Base-by-base conservation (phyloP, 1,140 invertebrate genomes). In the Prorops nasuta region DNA sequence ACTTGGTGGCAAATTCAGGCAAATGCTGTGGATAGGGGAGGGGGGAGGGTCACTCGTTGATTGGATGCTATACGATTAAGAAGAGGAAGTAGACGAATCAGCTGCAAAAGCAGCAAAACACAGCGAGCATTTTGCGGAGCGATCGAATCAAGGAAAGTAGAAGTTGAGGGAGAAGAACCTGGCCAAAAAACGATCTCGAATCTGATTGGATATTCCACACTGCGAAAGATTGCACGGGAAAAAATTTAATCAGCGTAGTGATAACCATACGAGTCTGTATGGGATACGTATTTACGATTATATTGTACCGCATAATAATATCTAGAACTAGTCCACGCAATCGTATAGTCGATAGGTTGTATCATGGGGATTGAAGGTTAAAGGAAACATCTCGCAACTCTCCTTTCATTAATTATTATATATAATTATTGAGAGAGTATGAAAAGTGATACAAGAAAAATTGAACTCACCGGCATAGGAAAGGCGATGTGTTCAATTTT, bases 221-320 rank as follows among this genome's bases (percentile, higher is more conserved):
- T n/a, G n/a, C n/a, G n/a, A n/a, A n/a, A n/a, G n/a, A n/a, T n/a
- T 6, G 24, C 24, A 28, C 24, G 24, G 24, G 24, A 28, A 28
- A n/a, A 28, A 28, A 28, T 56, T 56, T 56, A 44, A 54, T 49
- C 52, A 56, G 44, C 49, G 49, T 54, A 60, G 44, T 24, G 55
- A 57, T 49, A 51, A 58, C 28, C 45, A 39, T 54, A 58, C 36
- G 28, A 21, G 32, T 39, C 28, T 42, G 52, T 44, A 57, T 57
- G 49, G 31, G 42, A 60, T 64, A 54, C 41, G 54, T 64, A 64
- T 60, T 64, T 64, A 57, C 49, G 49, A 58, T 63, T 64, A 60
- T 57, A 55, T 66, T 63, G 60, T 68, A 69, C 44, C 37, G 62
- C 67, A 66, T 70, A 32, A 52, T 45, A 43, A 54, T 51, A 55